A percentile compares a stretch with the other conserved stretches of the same genome.
Evolutionary conservation across 2,113 vertebrate genomes (phyloP).

Genomic region (Puffinus mauretanicus): DNA sequence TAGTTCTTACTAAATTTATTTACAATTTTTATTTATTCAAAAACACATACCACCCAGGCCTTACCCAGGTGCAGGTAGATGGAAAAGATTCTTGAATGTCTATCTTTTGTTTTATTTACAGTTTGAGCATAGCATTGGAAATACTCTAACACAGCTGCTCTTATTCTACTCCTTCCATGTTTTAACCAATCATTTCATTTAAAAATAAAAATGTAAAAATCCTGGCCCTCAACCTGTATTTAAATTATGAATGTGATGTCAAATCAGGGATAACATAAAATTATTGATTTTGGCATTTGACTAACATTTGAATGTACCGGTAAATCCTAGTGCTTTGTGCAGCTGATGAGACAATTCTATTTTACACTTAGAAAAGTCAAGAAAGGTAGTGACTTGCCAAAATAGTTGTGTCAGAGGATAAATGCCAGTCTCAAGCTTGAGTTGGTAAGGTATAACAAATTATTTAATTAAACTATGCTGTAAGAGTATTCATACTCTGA

Average conservation of each 20-base stretch:
- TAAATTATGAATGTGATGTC: background rate
- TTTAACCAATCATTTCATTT: background rate
- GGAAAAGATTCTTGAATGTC: background rate
- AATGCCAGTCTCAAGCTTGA: background rate
- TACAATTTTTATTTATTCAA: background rate
- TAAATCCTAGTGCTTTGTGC: background rate
- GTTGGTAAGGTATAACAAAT: background rate
- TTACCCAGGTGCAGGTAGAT: background rate
- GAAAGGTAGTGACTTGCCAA: background rate
- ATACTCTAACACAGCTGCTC: background rate
- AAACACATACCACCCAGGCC: background rate
- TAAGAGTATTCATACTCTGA: background rate
- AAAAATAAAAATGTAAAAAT: background rate
- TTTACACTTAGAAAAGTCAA: background rate
- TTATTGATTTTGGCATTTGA: background rate
- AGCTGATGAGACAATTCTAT: background rate
- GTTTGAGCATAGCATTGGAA: background rate
- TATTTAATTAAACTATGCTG: background rate
- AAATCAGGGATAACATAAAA: background rate
- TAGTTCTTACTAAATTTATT: background rate
- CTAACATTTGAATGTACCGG: background rate
- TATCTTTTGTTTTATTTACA: background rate
- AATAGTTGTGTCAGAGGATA: background rate
- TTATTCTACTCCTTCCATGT: background rate
- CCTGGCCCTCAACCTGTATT: background rate